These are phyloP conservation scores for Ptychobarbus kaznakovi DNA, from an alignment of 2,797 vertebrate genomes.

Conservation along the genomic window DNA sequence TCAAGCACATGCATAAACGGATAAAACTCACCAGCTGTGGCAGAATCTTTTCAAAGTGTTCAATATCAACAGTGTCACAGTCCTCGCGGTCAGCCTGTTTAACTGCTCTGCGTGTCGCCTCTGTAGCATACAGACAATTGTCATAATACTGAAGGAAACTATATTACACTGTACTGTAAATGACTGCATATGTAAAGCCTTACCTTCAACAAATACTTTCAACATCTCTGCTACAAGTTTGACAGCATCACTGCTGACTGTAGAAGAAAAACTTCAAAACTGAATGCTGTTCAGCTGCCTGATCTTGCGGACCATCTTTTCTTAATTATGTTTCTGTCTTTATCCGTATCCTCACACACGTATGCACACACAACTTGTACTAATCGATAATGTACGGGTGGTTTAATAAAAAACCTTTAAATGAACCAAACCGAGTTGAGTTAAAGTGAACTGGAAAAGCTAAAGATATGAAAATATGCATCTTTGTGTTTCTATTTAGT, in stretches of 20 bases:
- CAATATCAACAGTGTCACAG: slow-evolving; percentile 75
- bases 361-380: neutral
- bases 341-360: too few species aligned
- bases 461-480: neutral
- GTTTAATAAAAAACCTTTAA: neutral
- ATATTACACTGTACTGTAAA: neutral
- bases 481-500: neutral
- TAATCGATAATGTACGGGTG: neutral
- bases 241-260: slow-evolving; percentile 74
- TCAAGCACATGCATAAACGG: neutral
- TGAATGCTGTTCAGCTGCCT: neutral
- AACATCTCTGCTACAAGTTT: slow-evolving; percentile 78
- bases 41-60: slow-evolving; percentile 83
- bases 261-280: slow-evolving; percentile 44
- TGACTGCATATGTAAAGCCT: neutral
- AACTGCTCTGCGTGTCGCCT: slow-evolving; percentile 76
- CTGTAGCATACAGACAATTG: slow-evolving; percentile 60
- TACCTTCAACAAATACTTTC: slow-evolving; percentile 79
- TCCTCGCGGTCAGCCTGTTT: slow-evolving; percentile 80
- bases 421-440: neutral
- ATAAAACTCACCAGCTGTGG: slow-evolving; percentile 74
- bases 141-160: neutral
- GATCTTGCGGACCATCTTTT: neutral
- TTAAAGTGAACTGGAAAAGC: neutral
- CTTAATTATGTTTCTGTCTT: neutral